A percentile compares a stretch with the other conserved stretches of the same genome.
Conservation (phyloP, 2,888 invertebrate genomes). For the Euproctis similis region DNA sequence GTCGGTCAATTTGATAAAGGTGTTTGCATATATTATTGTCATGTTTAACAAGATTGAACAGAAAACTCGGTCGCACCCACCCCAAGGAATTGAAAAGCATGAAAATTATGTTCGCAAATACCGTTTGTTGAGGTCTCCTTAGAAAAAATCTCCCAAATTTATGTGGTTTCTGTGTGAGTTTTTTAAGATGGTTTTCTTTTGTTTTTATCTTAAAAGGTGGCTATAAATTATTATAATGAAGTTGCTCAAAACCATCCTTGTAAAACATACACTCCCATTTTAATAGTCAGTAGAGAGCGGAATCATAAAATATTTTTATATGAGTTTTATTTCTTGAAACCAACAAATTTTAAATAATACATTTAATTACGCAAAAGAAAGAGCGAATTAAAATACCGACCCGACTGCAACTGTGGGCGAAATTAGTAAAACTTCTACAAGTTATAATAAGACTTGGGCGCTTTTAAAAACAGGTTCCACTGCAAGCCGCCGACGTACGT, state of each 20-base stretch:
- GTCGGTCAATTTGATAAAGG: slow-evolving; percentile 9
- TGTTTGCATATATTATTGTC: slow-evolving; percentile 17
- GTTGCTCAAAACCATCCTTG: too few relatives aligned
- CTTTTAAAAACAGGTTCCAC: neutral
- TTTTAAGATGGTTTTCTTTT: too few relatives aligned
- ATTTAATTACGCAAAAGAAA: slow-evolving; percentile 22
- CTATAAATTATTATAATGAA: too few relatives aligned
- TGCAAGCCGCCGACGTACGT: too few relatives aligned
- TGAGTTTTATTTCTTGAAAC: slow-evolving; percentile 6
- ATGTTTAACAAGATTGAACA: slow-evolving; percentile 11
- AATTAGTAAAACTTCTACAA: slow-evolving; percentile 26
- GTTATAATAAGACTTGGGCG: slow-evolving; percentile 21
- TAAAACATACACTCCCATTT: too few relatives aligned
- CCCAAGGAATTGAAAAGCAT: neutral
- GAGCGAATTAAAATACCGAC: slow-evolving; percentile 19
- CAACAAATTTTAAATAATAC: slow-evolving; percentile 15
- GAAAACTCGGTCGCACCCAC: slow-evolving; percentile 4
- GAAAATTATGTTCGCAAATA: too few relatives aligned
- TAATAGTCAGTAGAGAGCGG: neutral
- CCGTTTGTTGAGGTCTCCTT: too few relatives aligned
- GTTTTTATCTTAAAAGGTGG: too few relatives aligned
- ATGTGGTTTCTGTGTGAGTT: too few relatives aligned
- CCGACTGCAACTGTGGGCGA: slow-evolving; percentile 14
- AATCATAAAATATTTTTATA: slow-evolving; percentile 1
- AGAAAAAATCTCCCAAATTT: too few relatives aligned